A percentile compares a stretch with the other conserved stretches of the same genome.
Evolutionary conservation across 2,888 invertebrate genomes (phyloP).

Genomic region (Listrodromus nycthemerus): DNA sequence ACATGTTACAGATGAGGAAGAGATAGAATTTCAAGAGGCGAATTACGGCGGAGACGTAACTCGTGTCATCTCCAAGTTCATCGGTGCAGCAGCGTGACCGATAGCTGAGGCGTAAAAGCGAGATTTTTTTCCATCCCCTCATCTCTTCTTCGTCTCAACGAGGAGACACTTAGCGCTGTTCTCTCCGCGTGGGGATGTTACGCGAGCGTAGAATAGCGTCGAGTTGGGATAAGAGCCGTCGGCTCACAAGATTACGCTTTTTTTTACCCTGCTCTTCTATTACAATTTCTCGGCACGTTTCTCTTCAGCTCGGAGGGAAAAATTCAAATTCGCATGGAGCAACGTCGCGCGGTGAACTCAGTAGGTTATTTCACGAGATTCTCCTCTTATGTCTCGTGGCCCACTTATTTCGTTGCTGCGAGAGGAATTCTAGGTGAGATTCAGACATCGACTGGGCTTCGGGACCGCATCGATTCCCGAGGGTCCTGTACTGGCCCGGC

Average conservation of each 20-base stretch:
- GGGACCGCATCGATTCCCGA: too few species aligned
- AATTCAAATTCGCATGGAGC: constrained; percentile 74
- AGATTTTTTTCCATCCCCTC: neutral
- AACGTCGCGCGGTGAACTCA: constrained; percentile 49
- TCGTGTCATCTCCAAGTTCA: neutral
- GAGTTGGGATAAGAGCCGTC: neutral
- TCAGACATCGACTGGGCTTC: neutral
- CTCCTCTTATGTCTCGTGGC: constrained; percentile 25
- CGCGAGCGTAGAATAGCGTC: neutral
- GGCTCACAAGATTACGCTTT: constrained; percentile 1
- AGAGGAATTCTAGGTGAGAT: neutral
- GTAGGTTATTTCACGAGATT: constrained; percentile 22
- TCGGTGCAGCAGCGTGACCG: neutral
- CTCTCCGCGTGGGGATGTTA: constrained; percentile 38
- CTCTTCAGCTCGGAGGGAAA: constrained; percentile 65
- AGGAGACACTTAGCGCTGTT: neutral
- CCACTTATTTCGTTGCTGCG: constrained; percentile 21
- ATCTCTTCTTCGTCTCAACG: neutral
- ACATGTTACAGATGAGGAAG: too few species aligned
- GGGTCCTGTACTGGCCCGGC: too few species aligned
- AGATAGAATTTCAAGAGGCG: neutral
- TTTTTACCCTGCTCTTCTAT: constrained; percentile 65
- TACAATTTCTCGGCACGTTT: constrained; percentile 59
- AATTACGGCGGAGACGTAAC: neutral
- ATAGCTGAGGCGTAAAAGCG: neutral